These are phyloP conservation scores for Drosophila ficusphila DNA, from an alignment of 1,140 invertebrate species.

Conservation along the genomic window DNA sequence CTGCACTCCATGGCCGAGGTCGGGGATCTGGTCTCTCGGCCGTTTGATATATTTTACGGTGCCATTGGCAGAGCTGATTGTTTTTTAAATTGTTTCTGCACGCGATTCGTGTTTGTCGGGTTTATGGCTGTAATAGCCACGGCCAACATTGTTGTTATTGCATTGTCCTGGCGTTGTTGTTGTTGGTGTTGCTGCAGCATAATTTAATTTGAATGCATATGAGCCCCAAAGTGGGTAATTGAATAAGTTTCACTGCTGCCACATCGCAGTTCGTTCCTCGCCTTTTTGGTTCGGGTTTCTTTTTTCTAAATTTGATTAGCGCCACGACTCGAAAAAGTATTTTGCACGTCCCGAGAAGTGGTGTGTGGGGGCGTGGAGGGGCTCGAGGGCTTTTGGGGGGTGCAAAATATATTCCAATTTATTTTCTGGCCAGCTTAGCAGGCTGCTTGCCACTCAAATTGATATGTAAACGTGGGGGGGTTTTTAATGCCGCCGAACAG, in stretches of 20 bases:
- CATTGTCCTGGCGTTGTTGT: neutral
- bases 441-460: slow-evolving; percentile 40
- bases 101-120: slow-evolving; percentile 81
- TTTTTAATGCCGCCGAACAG: slow-evolving; percentile 58
- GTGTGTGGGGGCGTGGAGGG: slow-evolving; percentile 19
- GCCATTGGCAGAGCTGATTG: slow-evolving; percentile 71
- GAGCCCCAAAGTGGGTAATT: slow-evolving; percentile 75
- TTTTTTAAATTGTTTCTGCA: slow-evolving; percentile 83
- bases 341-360: slow-evolving; percentile 43
- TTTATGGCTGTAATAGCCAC: slow-evolving; percentile 79
- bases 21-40: slow-evolving; percentile 33
- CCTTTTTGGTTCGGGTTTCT: slow-evolving; percentile 26
- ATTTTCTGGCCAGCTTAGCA: slow-evolving; percentile 37
- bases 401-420: slow-evolving; percentile 46
- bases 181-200: slow-evolving; percentile 57
- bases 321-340: slow-evolving; percentile 51
- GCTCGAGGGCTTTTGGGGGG: slow-evolving; percentile 7
- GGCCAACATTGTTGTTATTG: slow-evolving; percentile 58
- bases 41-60: slow-evolving; percentile 61
- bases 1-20: slow-evolving; percentile 28
- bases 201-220: slow-evolving; percentile 82
- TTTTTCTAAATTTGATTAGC: slow-evolving; percentile 75
- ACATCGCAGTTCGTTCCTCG: slow-evolving; percentile 10
- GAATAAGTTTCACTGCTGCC: slow-evolving; percentile 68
- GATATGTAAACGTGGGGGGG: slow-evolving; percentile 56